Evolutionary conservation across 2,797 vertebrate species (phyloP).

Genomic region (Acanthiza pusilla): DNA sequence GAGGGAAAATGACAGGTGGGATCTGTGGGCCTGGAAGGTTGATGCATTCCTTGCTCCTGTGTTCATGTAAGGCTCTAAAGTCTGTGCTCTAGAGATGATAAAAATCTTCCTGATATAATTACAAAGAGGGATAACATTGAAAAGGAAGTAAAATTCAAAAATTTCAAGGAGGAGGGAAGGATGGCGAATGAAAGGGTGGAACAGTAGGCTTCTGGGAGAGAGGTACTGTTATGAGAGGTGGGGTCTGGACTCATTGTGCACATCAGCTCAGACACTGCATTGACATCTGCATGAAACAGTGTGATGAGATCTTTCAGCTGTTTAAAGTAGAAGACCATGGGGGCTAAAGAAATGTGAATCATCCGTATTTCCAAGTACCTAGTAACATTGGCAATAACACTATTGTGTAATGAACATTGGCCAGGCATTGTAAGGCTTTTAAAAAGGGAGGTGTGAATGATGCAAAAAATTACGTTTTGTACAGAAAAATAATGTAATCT

Average conservation of each 20-base stretch:
- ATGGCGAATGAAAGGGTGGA: neutral
- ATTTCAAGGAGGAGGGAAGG: neutral
- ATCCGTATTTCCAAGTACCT: neutral
- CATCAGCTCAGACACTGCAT: neutral
- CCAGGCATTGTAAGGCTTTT: neutral
- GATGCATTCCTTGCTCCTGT: neutral
- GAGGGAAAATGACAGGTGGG: neutral
- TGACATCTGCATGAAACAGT: neutral
- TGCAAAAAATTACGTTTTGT: neutral
- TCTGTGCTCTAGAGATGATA: neutral
- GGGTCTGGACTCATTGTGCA: neutral
- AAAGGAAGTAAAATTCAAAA: neutral
- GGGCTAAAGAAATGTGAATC: neutral
- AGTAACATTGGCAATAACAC: neutral
- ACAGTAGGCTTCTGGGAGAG: neutral
- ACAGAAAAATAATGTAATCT: neutral
- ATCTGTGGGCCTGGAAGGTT: fast-evolving
- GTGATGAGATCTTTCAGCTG: neutral
- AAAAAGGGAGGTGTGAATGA: neutral
- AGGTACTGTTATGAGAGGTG: neutral
- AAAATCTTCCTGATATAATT: neutral
- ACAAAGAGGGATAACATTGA: neutral
- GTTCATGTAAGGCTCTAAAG: neutral
- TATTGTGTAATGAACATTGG: neutral
- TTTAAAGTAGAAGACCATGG: neutral